phyloP scores from a whole-genome alignment of 2,888 invertebrate genomes.

The Sarcophaga caerulescens region DNA sequence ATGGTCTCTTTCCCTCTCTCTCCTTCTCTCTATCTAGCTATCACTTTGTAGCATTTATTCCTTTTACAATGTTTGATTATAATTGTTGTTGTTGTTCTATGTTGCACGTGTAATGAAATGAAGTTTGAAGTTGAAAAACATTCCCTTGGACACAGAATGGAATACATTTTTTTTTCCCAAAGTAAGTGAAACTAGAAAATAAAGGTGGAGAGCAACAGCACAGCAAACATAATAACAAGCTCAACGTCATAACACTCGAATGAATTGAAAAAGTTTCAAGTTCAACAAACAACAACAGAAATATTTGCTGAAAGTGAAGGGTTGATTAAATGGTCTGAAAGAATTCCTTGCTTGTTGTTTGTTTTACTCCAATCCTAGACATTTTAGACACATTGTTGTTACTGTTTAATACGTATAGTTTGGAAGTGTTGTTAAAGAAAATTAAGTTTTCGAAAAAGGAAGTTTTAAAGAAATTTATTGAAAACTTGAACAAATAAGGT shows the following conservation, averaged over 20 bases:
- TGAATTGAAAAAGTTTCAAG: constrained; percentile 48
- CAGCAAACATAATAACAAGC: too few relatives aligned
- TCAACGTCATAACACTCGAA: constrained; percentile 40
- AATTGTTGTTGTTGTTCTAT: constrained; percentile 13
- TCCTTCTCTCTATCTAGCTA: neutral
- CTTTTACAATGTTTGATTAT: constrained; percentile 3
- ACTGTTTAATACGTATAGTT: neutral
- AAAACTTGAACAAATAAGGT: too few relatives aligned
- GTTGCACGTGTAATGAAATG: constrained; percentile 52
- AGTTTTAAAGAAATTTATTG: too few relatives aligned
- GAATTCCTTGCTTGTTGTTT: neutral
- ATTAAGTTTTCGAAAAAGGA: constrained; percentile 27
- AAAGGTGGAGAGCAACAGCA: neutral
- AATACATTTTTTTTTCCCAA: neutral
- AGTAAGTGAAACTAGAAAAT: neutral
- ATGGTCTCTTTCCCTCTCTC: constrained; percentile 35
- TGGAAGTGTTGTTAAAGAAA: neutral
- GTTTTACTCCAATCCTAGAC: constrained; percentile 5
- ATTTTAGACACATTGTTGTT: neutral
- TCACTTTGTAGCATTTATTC: neutral
- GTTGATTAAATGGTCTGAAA: constrained; percentile 54
- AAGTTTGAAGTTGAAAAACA: constrained; percentile 54
- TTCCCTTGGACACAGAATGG: neutral
- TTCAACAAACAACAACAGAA: constrained; percentile 44
- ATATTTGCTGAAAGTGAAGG: constrained; percentile 15